Conservation (phyloP, 2,888 invertebrate genomes). For the Cataglyphis livida region DNA sequence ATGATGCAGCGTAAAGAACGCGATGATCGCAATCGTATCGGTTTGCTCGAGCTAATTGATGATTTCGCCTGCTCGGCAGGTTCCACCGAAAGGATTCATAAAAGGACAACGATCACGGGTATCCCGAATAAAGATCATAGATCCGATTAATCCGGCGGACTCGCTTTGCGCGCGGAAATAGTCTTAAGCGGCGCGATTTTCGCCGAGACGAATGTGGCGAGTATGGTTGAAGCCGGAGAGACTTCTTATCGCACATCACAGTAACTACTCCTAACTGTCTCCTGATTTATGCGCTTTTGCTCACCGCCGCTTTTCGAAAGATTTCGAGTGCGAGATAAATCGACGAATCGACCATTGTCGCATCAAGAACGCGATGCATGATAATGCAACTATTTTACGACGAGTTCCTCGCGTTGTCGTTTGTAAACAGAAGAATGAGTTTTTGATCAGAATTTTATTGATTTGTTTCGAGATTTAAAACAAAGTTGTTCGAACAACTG, state of each 20-base stretch:
- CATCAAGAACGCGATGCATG: slow-evolving; percentile 55
- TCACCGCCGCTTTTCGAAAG: slow-evolving; percentile 48
- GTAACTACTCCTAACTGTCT: slow-evolving; percentile 59
- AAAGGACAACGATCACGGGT: slow-evolving; percentile 39
- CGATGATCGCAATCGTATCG: slow-evolving; percentile 37
- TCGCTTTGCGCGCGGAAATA: slow-evolving; percentile 34
- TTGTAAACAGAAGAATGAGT: slow-evolving; percentile 58
- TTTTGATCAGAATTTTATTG: neutral
- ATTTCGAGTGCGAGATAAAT: slow-evolving; percentile 62
- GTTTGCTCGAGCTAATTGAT: slow-evolving; percentile 20
- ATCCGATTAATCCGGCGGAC: slow-evolving; percentile 44
- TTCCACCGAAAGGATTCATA: slow-evolving; percentile 6
- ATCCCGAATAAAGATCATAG: slow-evolving; percentile 44
- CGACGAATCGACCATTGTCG: slow-evolving; percentile 74
- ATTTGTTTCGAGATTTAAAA: neutral
- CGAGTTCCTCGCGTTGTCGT: neutral
- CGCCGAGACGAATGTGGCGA: slow-evolving; percentile 76
- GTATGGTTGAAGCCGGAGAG: slow-evolving; percentile 45
- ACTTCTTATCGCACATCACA: slow-evolving; percentile 55
- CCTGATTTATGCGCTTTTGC: slow-evolving; percentile 41
- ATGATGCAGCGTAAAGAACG: slow-evolving; percentile 37
- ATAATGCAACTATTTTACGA: neutral
- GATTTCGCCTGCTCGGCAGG: neutral
- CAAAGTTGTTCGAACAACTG: neutral
- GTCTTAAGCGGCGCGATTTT: slow-evolving; percentile 61